phyloP scores from a whole-genome alignment of 2,888 invertebrate species.

The Syritta pipiens region DNA sequence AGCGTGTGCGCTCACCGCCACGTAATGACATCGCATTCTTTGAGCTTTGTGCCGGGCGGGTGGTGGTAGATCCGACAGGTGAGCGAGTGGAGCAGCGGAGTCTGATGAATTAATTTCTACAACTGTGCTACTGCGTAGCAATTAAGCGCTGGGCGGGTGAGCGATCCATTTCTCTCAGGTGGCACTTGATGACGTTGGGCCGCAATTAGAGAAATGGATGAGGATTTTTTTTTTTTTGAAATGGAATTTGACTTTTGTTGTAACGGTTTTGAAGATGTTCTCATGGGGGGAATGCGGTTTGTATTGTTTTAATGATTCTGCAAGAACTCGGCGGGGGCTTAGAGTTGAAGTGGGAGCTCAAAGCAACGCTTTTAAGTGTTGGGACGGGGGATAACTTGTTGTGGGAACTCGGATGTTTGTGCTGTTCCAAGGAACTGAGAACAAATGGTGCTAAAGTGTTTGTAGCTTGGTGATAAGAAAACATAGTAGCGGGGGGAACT shows the following conservation, averaged over 20 bases:
- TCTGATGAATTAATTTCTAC: slow-evolving; percentile 39
- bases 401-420: no score
- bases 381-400: no score
- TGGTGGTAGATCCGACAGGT: slow-evolving; percentile 14
- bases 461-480: no score
- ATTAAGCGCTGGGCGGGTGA: slow-evolving; percentile 28
- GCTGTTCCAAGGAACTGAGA: no score
- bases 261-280: slow-evolving; percentile 22
- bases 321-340: no score
- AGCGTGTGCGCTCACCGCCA: not conserved
- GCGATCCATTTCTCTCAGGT: not conserved
- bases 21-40: slow-evolving; percentile 52
- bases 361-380: no score
- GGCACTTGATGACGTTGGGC: not conserved
- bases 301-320: slow-evolving; percentile 23
- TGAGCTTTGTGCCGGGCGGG: not conserved
- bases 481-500: no score
- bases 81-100: slow-evolving; percentile 33
- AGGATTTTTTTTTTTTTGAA: not conserved
- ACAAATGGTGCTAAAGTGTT: no score
- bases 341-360: no score
- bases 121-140: slow-evolving; percentile 31
- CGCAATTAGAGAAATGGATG: slow-evolving; percentile 32
- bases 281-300: slow-evolving; percentile 1
- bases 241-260: not conserved